phyloP scores from a whole-genome alignment of 2,888 invertebrate genomes.

The Cheilosia urbana region DNA sequence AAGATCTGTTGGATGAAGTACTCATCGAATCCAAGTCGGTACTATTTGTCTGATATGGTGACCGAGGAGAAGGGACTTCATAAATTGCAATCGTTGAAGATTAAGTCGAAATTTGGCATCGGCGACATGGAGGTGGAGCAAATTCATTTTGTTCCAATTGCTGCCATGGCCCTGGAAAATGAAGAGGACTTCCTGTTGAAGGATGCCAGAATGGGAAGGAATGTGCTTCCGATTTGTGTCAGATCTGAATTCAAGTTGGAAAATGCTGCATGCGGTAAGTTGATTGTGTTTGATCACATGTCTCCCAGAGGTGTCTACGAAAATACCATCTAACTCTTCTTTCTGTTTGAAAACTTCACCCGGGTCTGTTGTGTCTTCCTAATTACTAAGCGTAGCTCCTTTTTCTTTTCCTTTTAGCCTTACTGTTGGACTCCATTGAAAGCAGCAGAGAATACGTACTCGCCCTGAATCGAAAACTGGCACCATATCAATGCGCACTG shows the following conservation, averaged over 20 bases:
- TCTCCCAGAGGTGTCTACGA: too few species aligned
- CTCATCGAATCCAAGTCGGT: constrained; percentile 89
- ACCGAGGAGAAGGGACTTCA: constrained; percentile 81
- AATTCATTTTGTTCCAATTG: constrained; percentile 83
- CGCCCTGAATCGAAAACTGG: constrained; percentile 87
- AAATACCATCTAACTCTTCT: too few species aligned
- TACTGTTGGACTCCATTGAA: constrained; percentile 84
- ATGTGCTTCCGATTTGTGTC: constrained; percentile 78
- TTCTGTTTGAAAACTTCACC: too few species aligned
- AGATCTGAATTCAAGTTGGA: constrained; percentile 80
- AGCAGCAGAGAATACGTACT: constrained; percentile 83
- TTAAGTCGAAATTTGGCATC: constrained; percentile 87
- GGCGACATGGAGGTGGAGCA: constrained; percentile 87
- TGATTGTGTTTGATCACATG: too few species aligned
- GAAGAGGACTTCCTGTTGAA: constrained; percentile 75
- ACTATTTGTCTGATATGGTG: constrained; percentile 86
- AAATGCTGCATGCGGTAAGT: constrained; percentile 79
- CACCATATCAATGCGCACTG: constrained; percentile 91
- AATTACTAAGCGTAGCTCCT: not conserved
- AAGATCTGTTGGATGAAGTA: constrained; percentile 95
- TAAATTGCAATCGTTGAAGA: constrained; percentile 85
- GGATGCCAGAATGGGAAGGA: constrained; percentile 75
- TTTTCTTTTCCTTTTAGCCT: constrained; percentile 71
- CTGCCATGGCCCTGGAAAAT: constrained; percentile 75
- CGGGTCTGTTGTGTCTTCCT: not conserved